Evolutionary conservation across 2,888 invertebrate genomes (phyloP), one percentile per base, ranked within the genome.

Genomic region (Iphiclides podalirius): DNA sequence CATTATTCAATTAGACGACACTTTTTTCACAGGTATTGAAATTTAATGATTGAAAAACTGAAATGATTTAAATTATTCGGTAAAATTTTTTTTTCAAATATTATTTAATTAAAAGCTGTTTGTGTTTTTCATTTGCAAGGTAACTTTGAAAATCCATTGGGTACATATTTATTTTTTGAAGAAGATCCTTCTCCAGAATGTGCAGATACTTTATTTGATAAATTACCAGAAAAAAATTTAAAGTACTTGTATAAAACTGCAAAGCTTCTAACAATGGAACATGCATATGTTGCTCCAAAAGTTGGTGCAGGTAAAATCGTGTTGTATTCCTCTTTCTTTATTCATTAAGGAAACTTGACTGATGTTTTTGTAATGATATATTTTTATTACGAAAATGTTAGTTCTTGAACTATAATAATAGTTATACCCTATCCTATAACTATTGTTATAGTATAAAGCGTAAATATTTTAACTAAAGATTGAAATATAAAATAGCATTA

Each of bases 141-240:
- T 12, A 90, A 90, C 42, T 94, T 92, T 74, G 92, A 92, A 64
- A 90, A 92, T 67, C 87, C 92, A 6, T 71, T 93, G 52, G 95
- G 95, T 13, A 95, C 95, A 11, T 92, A 92, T 58, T 81, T 95
- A 70, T 93, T 94, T 69, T 94, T 95, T 69, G 91, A 93, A 67
- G 91, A 92, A 61, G 90, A 92, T 53, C 76, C 88, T 20, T 74
- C 89, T 31, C 80, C 87, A 40, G 62, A 72, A 34, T 63, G 74
- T 13, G 59, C 63, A 4, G 91, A 92, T 70, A 81, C 88, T 8
- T 67, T 91, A 36, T 92, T 89, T 70, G 92, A 92, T 59, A 83
- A 89, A 49, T 71, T 90, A 7, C 89, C 93, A 26, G 90, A 90
- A 20, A 85, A 83, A 56, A 81, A 75, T 56, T 74, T 93, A 13